Conservation (phyloP, 2,797 vertebrate species). For the Brotula barbata region DNA sequence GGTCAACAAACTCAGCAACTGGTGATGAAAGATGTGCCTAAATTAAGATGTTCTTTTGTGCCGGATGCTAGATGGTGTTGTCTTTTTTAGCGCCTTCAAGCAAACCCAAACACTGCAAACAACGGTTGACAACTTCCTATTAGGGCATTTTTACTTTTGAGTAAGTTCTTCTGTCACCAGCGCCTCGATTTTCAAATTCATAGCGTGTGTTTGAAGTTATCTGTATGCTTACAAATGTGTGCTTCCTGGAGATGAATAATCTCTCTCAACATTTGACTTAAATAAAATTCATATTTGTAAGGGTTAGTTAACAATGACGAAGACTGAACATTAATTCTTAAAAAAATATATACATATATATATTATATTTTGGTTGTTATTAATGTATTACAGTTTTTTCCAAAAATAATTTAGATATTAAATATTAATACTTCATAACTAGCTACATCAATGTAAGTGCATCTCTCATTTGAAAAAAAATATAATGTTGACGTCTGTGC, state of each 20-base stretch:
- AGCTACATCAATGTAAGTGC: too few species aligned
- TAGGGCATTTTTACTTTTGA: constrained; percentile 34
- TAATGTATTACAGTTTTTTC: too few species aligned
- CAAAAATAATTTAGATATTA: too few species aligned
- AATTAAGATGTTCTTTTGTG: constrained; percentile 52
- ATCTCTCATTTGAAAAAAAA: too few species aligned
- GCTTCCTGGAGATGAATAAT: constrained; percentile 20
- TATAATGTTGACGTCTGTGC: too few species aligned
- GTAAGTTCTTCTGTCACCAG: constrained; percentile 41
- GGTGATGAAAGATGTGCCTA: constrained; percentile 54
- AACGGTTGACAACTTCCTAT: constrained; percentile 49
- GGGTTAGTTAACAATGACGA: not conserved
- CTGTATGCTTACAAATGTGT: constrained; percentile 11
- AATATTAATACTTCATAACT: too few species aligned
- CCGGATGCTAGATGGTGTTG: constrained; percentile 43
- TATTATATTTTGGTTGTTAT: too few species aligned
- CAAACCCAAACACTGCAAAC: constrained; percentile 34
- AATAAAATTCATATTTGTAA: not conserved
- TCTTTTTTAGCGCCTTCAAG: constrained; percentile 52
- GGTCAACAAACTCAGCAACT: constrained; percentile 29
- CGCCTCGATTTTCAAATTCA: constrained; percentile 29
- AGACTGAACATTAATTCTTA: not conserved
- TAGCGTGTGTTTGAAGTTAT: not conserved
- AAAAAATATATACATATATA: too few species aligned
- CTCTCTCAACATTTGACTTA: constrained; percentile 17